phyloP scores from a whole-genome alignment of 2,797 vertebrate genomes.

The Schizopygopsis pylzovi region DNA sequence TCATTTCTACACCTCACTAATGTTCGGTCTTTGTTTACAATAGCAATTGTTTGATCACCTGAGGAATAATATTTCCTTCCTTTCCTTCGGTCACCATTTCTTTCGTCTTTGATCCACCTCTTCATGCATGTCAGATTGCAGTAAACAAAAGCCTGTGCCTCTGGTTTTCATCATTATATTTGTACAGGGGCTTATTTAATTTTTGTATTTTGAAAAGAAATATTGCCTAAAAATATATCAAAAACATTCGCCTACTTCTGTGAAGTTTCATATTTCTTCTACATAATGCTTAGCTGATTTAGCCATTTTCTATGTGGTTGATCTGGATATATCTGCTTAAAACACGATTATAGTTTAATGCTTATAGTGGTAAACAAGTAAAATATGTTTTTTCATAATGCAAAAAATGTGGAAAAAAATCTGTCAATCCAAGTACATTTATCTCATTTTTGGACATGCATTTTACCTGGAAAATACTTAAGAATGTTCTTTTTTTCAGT shows the following conservation, averaged over 20 bases:
- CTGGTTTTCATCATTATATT: neutral
- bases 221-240: too few relatives aligned
- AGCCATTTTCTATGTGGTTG: constrained; percentile 64
- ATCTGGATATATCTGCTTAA: constrained; percentile 61
- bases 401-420: neutral
- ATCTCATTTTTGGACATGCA: neutral
- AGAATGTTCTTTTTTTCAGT: neutral
- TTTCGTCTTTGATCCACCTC: constrained; percentile 28
- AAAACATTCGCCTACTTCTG: constrained; percentile 49
- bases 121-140: constrained; percentile 40
- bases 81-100: constrained; percentile 19
- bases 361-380: neutral
- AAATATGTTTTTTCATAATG: neutral
- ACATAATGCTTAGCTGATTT: constrained; percentile 72
- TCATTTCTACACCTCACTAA: constrained; percentile 6
- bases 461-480: neutral
- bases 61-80: constrained; percentile 19
- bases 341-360: constrained; percentile 48
- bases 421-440: neutral
- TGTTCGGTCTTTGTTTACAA: constrained; percentile 9
- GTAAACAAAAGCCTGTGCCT: constrained; percentile 20
- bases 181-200: neutral
- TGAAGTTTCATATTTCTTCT: constrained; percentile 62
- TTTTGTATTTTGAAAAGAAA: constrained; percentile 38
- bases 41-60: constrained; percentile 29